Evolutionary conservation across 2,888 invertebrate species (phyloP), one percentile per base, ranked within the genome.

Genomic region (Chrysopilus asiliformis): DNA sequence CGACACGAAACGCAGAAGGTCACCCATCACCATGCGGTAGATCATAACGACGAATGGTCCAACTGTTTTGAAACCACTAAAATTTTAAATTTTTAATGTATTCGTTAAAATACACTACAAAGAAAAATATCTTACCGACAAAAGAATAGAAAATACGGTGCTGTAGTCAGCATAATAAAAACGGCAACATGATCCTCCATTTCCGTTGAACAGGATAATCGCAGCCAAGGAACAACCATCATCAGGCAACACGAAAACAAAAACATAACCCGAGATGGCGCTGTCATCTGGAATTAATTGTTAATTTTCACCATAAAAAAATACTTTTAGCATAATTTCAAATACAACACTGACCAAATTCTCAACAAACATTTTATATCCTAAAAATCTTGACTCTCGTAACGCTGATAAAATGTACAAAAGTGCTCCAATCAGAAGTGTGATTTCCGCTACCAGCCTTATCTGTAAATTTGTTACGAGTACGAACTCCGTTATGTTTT

Each of bases 1-100:
- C 32, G 85, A 82, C 43, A 94, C 91, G 62, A 98, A 98, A 45
- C 97, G 74, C 17, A 95, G 67, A 19, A 97, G 68, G 65, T 98
- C 97, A 38, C 95, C 93, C 74, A 85, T 83, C 32, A 97, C 85
- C 91, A 98, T 97, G 45, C 94, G 76, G 65, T 97, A 97, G 49
- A 98, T 93, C 95, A 97, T 97, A 47, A 95, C 90, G n/a, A 97
- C 97, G 74, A 97, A 97, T 0, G 97, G 97, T 4, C 97, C 97
- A 2, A 97, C 94, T 0, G 94, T 90, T 64, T 93, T 91, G 63
- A 97, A 91, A 10, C 94, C 95, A 53, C 97, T 91, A 65, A 27
- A n/a, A n/a, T n/a, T n/a, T n/a, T n/a, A n/a, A n/a, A n/a, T n/a
- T n/a, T n/a, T n/a, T n/a, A n/a, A n/a, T n/a, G n/a, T n/a, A n/a